Base-by-base conservation (phyloP, 2,113 vertebrate genomes). In the Osmerus mordax region DNA sequence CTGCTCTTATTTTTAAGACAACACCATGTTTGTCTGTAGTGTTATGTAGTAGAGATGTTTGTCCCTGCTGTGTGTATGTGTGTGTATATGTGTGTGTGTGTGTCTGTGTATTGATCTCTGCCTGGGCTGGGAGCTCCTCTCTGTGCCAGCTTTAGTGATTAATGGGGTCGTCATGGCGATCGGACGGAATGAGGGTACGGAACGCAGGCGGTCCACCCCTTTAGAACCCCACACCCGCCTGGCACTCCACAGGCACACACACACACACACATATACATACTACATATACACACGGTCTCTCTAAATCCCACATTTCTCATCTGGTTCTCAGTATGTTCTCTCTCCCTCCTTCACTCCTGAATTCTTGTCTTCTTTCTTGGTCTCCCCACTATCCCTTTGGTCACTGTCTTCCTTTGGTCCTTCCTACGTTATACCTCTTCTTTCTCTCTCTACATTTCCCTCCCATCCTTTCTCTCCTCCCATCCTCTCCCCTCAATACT, bases 111-210 rank as follows among this genome's bases (percentile, higher is more conserved):
- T 97, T 95, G 95, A 97, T 98, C 95, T 95, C 95, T 94, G 93
- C 93, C 96, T 96, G 95, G 93, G 96, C 93, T 93, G 93, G 94
- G 94, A 94, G 93, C 95, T 91, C 92, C 93, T 91, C 93, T 95
- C 94, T 87, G 92, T 98, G 95, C 96, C 97, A 98, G 96, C 93
- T 94, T 93, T 91, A 90, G 95, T 99, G 96, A 99, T 99, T 98
- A 99, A 99, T 99, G 96, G 95, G 94, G 94, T 97, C 96, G 91
- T 96, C 97, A 95, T 94, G 92, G 89, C 93, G 92, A 95, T 94
- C 92, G 94, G 97, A 98, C 95, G 95, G 96, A 98, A 97, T 98
- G 96, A 94, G 96, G 97, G 94, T 97, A 95, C 84, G 89, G 92
- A 92, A 89, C 92, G 82, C 91, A 92, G 93, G 94, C 93, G 89